These are phyloP conservation scores for Tachina grossa DNA, from an alignment of 2,888 invertebrate genomes.

Conservation along the genomic window DNA sequence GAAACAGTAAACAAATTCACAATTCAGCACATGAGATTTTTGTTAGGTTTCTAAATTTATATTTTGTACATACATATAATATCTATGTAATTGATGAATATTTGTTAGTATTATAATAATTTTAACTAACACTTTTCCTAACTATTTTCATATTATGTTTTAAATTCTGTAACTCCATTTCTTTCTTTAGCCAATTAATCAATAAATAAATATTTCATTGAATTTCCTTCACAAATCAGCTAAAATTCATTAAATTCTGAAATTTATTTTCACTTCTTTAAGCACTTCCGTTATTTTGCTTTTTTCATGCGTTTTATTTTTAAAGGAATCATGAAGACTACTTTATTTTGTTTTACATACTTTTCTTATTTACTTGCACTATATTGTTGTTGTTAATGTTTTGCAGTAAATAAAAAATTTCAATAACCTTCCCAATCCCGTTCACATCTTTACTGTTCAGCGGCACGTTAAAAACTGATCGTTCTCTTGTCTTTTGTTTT, in stretches of 20 bases:
- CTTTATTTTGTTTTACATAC: slow-evolving; percentile 23
- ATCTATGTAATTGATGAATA: background rate
- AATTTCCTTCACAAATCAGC: background rate
- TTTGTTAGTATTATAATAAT: background rate
- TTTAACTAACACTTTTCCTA: no score
- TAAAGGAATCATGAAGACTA: slow-evolving; percentile 28
- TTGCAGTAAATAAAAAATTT: slow-evolving; percentile 14
- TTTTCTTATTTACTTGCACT: background rate
- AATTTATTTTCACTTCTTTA: slow-evolving; percentile 28
- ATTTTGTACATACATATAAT: no score
- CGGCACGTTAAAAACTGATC: slow-evolving; percentile 66
- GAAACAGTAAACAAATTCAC: background rate
- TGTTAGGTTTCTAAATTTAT: no score
- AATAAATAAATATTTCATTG: background rate
- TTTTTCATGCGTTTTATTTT: slow-evolving; percentile 36
- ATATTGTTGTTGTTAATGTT: slow-evolving; percentile 31
- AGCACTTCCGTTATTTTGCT: slow-evolving; percentile 61
- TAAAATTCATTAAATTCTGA: slow-evolving; percentile 35
- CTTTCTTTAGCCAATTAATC: background rate
- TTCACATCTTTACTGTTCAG: slow-evolving; percentile 32
- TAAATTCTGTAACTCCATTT: background rate
- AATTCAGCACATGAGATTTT: no score
- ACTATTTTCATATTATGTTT: background rate
- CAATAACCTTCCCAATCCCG: background rate
- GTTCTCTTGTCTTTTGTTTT: slow-evolving; percentile 59